A percentile compares a stretch with the other conserved stretches of the same genome.
phyloP scores from a whole-genome alignment of 2,888 invertebrate species.

The Microctonus brassicae region DNA sequence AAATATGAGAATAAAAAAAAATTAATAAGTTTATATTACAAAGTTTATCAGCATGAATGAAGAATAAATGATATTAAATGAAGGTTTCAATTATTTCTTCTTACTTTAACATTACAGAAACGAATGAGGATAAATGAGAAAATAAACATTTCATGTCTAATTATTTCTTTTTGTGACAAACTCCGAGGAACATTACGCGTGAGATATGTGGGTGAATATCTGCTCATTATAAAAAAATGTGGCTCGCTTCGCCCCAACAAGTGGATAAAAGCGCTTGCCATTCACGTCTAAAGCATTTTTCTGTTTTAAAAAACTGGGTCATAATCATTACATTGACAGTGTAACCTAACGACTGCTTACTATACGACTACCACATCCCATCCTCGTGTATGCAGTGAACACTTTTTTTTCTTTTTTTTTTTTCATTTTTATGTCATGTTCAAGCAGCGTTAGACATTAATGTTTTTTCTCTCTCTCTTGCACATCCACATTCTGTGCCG shows the following conservation, averaged over 20 bases:
- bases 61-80: no score
- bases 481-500: neutral
- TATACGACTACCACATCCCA: neutral
- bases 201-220: conserved; percentile 15
- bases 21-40: neutral
- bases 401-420: conserved; percentile 4
- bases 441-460: neutral
- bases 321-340: conserved; percentile 58
- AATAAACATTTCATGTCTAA: neutral
- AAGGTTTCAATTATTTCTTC: neutral
- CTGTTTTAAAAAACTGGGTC: conserved; percentile 59
- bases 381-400: neutral
- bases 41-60: no score
- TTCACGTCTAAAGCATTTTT: conserved; percentile 46
- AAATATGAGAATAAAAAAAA: conserved; percentile 22
- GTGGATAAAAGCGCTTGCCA: conserved; percentile 57
- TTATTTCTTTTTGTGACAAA: conserved; percentile 12
- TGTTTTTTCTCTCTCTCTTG: neutral
- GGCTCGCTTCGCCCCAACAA: conserved; percentile 48
- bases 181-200: conserved; percentile 7
- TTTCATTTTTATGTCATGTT: neutral
- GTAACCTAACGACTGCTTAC: conserved; percentile 1
- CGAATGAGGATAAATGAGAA: neutral
- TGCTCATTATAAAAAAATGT: conserved; percentile 32
- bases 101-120: neutral